These are phyloP conservation scores for Notodonta ziczac DNA, from an alignment of 2,888 invertebrate genomes.

Conservation along the genomic window DNA sequence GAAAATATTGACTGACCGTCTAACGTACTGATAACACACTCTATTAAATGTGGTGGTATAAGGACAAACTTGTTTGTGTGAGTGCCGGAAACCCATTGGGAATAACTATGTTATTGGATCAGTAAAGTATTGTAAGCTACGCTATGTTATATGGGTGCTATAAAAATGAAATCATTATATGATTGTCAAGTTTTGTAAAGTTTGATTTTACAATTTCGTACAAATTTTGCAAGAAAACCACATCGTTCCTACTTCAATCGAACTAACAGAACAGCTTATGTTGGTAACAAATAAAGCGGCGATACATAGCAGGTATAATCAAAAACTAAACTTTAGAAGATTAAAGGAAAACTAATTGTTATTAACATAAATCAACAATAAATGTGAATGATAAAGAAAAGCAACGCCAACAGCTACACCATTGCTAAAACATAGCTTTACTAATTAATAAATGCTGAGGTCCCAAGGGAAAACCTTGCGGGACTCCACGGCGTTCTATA, in stretches of 20 bases:
- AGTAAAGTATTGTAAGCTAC: slow-evolving; percentile 38
- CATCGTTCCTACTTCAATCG: no score
- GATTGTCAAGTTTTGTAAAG: no score
- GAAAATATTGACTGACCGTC: slow-evolving; percentile 64
- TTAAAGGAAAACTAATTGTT: background rate
- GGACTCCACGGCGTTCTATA: slow-evolving; percentile 38
- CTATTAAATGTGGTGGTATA: slow-evolving; percentile 52
- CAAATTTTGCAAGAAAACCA: no score
- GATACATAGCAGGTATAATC: no score
- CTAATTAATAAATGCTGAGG: slow-evolving; percentile 37
- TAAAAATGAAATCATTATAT: no score
- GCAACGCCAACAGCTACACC: slow-evolving; percentile 16
- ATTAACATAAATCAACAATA: background rate
- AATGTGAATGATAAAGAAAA: background rate
- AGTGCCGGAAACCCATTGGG: slow-evolving; percentile 56
- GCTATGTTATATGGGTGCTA: background rate
- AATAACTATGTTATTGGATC: slow-evolving; percentile 31
- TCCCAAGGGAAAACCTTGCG: slow-evolving; percentile 45
- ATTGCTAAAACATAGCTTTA: slow-evolving; percentile 30
- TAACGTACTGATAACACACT: slow-evolving; percentile 60
- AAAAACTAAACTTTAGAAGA: no score
- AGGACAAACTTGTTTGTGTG: slow-evolving; percentile 3
- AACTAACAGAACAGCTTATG: no score
- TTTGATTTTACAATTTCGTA: no score
- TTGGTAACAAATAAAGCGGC: no score